Evolutionary conservation across 1,140 invertebrate genomes (phyloP).

Genomic region (Scaptodrosophila lebanonensis): DNA sequence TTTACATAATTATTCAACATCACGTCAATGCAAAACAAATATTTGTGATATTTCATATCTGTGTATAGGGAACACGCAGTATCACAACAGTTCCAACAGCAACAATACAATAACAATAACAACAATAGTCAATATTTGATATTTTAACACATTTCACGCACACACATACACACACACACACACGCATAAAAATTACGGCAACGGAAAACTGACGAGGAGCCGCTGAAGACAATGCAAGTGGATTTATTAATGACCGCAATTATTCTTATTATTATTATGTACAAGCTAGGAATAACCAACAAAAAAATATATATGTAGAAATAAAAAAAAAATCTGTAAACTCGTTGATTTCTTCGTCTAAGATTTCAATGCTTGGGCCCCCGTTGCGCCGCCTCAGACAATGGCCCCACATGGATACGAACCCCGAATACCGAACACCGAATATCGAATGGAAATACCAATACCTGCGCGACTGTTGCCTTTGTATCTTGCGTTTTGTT

Average conservation of each 20-base stretch:
- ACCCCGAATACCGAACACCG: constrained; percentile 33
- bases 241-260: constrained; percentile 74
- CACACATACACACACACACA: constrained; percentile 7
- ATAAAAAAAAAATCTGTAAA: constrained; percentile 29
- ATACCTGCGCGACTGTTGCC: constrained; percentile 12
- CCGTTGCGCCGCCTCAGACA: constrained; percentile 44
- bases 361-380: constrained; percentile 51
- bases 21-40: constrained; percentile 68
- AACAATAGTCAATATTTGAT: constrained; percentile 73
- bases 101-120: constrained; percentile 59
- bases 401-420: constrained; percentile 22
- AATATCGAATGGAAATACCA: no score
- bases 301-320: constrained; percentile 35
- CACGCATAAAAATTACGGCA: constrained; percentile 20
- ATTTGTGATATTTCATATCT: constrained; percentile 60
- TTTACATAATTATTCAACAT: constrained; percentile 72
- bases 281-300: constrained; percentile 50
- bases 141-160: constrained; percentile 71
- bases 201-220: constrained; percentile 15
- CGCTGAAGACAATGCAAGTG: constrained; percentile 69
- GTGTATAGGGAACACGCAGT: constrained; percentile 32
- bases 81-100: constrained; percentile 23
- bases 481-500: constrained; percentile 49
- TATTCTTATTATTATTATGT: constrained; percentile 69
- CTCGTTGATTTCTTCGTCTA: constrained; percentile 66